Conservation (phyloP, 1,140 invertebrate species). For the Drosophila gunungcola region DNA sequence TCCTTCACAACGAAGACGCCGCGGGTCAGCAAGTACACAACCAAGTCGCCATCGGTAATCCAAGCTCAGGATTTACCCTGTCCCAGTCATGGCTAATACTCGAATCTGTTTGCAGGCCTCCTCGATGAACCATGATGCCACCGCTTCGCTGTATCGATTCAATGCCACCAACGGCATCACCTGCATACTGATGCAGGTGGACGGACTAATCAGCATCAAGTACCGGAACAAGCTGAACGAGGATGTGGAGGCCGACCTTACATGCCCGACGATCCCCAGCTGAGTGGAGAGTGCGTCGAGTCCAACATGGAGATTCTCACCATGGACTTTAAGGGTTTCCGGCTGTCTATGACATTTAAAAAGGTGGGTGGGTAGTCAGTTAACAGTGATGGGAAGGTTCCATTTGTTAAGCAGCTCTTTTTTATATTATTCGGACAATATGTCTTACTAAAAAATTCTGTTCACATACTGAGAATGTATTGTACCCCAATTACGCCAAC, state of each 20-base stretch:
- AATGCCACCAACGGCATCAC: conserved; percentile 88
- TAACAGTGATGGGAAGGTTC: background rate
- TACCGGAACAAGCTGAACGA: conserved; percentile 89
- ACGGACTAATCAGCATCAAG: conserved; percentile 88
- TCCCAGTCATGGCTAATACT: background rate
- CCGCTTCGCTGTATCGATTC: conserved; percentile 87
- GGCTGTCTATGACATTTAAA: conserved; percentile 90
- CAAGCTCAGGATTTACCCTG: background rate
- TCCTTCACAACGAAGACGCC: conserved; percentile 86
- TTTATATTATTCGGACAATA: too few relatives aligned
- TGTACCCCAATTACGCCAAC: conserved; percentile 3
- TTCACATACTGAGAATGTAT: background rate
- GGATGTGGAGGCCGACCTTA: conserved; percentile 88
- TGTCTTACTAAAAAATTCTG: too few relatives aligned
- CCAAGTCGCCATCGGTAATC: conserved; percentile 85
- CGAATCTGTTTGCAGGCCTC: conserved; percentile 53
- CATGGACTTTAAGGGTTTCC: conserved; percentile 90
- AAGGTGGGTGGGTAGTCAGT: conserved; percentile 62
- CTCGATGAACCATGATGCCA: conserved; percentile 78
- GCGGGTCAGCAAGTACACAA: conserved; percentile 87
- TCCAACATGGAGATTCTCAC: conserved; percentile 89
- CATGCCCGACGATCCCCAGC: conserved; percentile 87
- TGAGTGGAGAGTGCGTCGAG: conserved; percentile 88
- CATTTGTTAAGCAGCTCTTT: too few relatives aligned
- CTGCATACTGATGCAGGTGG: conserved; percentile 88